Conservation (phyloP, 2,797 vertebrate genomes). For the Poecilia velifera region DNA sequence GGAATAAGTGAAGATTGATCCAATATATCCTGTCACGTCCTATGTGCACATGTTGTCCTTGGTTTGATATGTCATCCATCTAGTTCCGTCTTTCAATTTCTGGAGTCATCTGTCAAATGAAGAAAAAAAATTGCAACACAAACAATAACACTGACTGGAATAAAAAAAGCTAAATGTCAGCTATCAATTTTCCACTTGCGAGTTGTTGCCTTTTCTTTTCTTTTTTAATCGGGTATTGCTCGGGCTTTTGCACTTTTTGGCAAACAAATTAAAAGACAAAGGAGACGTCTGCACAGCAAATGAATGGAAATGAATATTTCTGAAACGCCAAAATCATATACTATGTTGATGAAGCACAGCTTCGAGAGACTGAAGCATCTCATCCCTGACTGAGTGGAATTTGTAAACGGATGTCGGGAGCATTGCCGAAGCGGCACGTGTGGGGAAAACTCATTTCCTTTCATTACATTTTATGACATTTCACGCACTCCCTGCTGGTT, state of each 20-base stretch:
- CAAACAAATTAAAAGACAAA: background rate
- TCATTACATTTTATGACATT: conserved; percentile 49
- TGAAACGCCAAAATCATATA: background rate
- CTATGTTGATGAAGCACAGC: background rate
- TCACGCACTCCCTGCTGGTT: conserved; percentile 39
- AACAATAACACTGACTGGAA: background rate
- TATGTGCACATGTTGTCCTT: conserved; percentile 4
- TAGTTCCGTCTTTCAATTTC: background rate
- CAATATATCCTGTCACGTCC: background rate
- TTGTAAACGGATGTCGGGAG: conserved; percentile 11
- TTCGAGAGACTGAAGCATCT: background rate
- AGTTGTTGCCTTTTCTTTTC: background rate
- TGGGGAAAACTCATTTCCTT: conserved; percentile 27
- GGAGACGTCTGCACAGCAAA: background rate
- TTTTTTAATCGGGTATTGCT: background rate
- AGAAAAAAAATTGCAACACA: background rate
- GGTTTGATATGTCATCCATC: background rate
- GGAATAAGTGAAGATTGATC: conserved; percentile 1
- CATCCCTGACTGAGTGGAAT: conserved; percentile 22
- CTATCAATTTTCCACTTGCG: background rate
- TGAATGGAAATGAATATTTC: background rate
- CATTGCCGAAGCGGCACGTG: conserved; percentile 11
- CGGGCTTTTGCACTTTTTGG: background rate
- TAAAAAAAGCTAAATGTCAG: conserved; percentile 7
- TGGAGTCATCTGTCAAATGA: background rate